Percentiles rank a stretch among this genome's conserved stretches.
Evolutionary conservation across 1,140 invertebrate genomes (phyloP).

Genomic region (Trichoplusia ni): DNA sequence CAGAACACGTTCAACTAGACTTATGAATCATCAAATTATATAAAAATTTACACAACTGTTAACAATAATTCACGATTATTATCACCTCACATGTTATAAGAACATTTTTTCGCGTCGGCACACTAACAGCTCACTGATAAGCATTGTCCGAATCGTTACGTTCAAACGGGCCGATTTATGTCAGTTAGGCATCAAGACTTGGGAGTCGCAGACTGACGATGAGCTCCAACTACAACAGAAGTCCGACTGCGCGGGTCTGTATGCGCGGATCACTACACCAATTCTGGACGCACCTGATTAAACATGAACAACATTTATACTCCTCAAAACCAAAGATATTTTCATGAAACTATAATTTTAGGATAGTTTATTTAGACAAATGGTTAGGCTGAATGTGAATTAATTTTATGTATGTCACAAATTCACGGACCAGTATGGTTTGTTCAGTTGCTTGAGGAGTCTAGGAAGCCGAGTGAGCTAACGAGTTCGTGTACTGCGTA

Average conservation of each 20-base stretch:
- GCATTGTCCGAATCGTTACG: conserved; percentile 14
- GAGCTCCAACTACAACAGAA: conserved; percentile 9
- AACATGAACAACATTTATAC: conserved; percentile 33
- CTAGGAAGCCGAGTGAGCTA: background rate
- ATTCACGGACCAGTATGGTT: too few relatives aligned
- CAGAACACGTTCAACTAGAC: conserved; percentile 11
- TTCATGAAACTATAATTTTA: background rate
- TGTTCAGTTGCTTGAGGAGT: too few relatives aligned
- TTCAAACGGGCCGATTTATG: conserved; percentile 16
- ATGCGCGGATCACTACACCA: conserved; percentile 3
- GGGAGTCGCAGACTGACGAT: background rate
- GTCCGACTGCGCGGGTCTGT: too few relatives aligned
- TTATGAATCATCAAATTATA: conserved; percentile 9
- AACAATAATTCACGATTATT: background rate
- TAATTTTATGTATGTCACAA: too few relatives aligned
- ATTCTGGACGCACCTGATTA: conserved; percentile 38
- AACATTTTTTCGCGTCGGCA: background rate
- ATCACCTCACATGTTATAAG: conserved; percentile 12
- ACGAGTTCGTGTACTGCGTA: background rate
- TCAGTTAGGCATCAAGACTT: too few relatives aligned
- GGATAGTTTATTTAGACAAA: background rate
- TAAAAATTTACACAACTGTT: conserved; percentile 14
- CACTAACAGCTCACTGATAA: background rate
- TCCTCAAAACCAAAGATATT: background rate
- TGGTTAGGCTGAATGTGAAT: too few relatives aligned